Evolutionary conservation across 2,113 vertebrate genomes (phyloP), one percentile per base, ranked within the genome.

Genomic region (Isichthys henryi): DNA sequence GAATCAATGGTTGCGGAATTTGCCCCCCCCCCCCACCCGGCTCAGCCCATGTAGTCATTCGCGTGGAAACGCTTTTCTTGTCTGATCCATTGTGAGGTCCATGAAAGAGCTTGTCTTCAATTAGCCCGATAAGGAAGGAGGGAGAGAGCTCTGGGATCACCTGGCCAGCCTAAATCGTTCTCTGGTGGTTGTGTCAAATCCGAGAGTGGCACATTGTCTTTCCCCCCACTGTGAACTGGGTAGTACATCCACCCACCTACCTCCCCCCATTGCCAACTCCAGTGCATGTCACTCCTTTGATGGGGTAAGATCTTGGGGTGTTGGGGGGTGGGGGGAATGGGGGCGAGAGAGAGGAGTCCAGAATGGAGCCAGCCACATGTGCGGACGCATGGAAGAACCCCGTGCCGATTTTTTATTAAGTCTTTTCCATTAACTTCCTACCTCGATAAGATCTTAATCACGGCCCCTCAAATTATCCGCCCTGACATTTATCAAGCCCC

Each of bases 381-480:
- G 92, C 91, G 90, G 93, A 93, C 92, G 90, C 89, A 90, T 93
- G 92, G 62, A 0, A 91, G 93, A 95, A 90, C 90, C 93, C 91
- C 90, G 93, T 94, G 92, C 89, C 88, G 95, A 94, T 95, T 95
- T 95, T 95, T 94, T 94, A 95, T 94, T 92, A 95, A 95, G 95
- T 95, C 96, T 93, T 96, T 96, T 95, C 96, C 94, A 95, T 96
- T 96, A 95, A 96, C 95, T 96, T 96, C 96, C 95, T 94, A 96
- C 97, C 96, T 96, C 95, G 97, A 97, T 97, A 96, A 97, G 96
- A 97, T 96, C 96, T 96, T 97, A 97, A 97, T 97, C 96, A 94
- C 95, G 93, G 95, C 93, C 95, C 70, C 96, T 96, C 95, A 96
- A 97, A 97, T 97, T 96, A 96, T 95, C 95, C 93, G 92, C 92